Conservation (phyloP, 2,797 vertebrate genomes). For the Melanotaenia maccullochi region DNA sequence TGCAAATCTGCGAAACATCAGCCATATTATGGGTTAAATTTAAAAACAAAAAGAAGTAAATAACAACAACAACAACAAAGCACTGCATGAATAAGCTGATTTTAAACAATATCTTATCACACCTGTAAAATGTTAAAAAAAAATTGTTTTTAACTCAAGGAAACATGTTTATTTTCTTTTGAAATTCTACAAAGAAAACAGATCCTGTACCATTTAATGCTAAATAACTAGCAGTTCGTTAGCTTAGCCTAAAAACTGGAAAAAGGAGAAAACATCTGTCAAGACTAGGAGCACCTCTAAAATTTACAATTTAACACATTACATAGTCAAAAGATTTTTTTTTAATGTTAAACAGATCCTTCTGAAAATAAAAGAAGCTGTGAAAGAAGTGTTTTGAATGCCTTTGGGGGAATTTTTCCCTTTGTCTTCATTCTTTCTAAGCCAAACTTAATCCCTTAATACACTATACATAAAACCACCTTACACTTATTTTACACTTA, state of each 20-base stretch:
- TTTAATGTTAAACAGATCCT: neutral
- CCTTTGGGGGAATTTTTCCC: neutral
- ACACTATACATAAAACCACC: neutral
- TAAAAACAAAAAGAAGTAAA: slow-evolving; percentile 12
- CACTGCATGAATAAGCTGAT: neutral
- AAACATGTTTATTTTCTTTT: neutral
- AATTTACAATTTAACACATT: neutral
- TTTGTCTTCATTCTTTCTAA: neutral
- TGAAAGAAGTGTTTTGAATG: neutral
- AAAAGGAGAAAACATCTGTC: no score
- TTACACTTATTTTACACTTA: no score
- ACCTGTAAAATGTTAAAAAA: neutral
- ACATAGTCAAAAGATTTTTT: neutral
- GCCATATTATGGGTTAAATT: slow-evolving; percentile 39
- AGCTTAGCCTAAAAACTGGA: neutral
- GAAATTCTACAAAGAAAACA: no score
- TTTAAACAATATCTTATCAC: neutral
- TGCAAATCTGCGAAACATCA: slow-evolving; percentile 55
- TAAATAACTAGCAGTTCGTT: neutral
- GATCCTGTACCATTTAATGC: no score
- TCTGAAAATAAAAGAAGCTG: neutral
- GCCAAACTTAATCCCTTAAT: neutral
- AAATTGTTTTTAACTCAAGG: neutral
- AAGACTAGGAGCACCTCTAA: neutral
- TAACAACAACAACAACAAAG: no score